Conservation (phyloP, 2,888 invertebrate species). For the Temnothorax unifasciatus region DNA sequence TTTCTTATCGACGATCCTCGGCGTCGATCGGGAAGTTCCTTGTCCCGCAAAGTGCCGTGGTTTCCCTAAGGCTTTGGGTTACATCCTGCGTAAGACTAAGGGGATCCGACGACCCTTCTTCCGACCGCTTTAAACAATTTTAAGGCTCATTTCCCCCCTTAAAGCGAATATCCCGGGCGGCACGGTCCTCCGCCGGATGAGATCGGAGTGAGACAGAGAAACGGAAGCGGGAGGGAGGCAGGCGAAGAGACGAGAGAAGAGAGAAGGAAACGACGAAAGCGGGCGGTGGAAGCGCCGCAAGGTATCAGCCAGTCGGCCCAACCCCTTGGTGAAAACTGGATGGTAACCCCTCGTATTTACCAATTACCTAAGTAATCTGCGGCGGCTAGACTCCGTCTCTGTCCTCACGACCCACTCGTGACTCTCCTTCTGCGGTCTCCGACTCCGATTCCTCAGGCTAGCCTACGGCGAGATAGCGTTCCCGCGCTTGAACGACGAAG, state of each 20-base stretch:
- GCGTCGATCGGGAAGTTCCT: constrained; percentile 45
- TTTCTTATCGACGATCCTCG: constrained; percentile 49
- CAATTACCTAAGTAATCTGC: constrained; percentile 86
- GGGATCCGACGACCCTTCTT: constrained; percentile 80
- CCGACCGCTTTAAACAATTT: constrained; percentile 86
- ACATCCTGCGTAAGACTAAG: constrained; percentile 72
- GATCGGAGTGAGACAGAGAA: constrained; percentile 26
- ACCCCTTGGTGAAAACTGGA: constrained; percentile 81
- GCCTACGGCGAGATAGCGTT: constrained; percentile 74
- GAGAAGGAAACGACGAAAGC: constrained; percentile 21
- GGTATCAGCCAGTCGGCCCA: constrained; percentile 77
- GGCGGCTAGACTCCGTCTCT: constrained; percentile 82
- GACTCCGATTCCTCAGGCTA: constrained; percentile 68
- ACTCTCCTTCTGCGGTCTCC: constrained; percentile 72
- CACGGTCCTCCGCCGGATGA: constrained; percentile 60
- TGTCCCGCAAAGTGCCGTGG: constrained; percentile 74
- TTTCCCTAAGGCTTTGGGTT: constrained; percentile 71
- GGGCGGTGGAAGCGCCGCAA: constrained; percentile 69
- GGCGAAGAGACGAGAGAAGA: not conserved
- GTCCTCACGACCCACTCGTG: constrained; percentile 79
- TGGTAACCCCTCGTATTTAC: constrained; percentile 85
- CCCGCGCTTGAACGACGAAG: constrained; percentile 24
- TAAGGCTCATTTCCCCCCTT: constrained; percentile 86
- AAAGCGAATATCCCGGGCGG: constrained; percentile 84
- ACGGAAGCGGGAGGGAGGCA: constrained; percentile 23